Conservation (phyloP, 2,888 invertebrate genomes). For the Agrochola lychnidis region DNA sequence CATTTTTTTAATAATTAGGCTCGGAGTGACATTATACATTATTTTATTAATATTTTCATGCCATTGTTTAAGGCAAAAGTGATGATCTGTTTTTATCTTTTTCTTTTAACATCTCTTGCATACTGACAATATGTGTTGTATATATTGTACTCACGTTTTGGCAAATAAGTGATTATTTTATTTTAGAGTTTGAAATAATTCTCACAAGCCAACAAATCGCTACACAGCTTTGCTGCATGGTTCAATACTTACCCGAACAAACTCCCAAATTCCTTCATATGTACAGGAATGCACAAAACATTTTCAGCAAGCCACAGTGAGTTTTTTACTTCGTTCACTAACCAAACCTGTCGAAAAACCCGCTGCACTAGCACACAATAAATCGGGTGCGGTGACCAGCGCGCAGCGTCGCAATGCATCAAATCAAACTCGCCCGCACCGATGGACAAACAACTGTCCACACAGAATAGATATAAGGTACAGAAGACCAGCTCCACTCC, state of each 20-base stretch:
- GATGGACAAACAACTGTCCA: conserved; percentile 39
- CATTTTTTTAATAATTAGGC: no score
- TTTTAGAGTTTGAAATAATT: neutral
- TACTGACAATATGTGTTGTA: no score
- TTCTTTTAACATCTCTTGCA: no score
- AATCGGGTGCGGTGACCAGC: conserved; percentile 42
- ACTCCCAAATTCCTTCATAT: neutral
- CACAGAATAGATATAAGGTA: neutral
- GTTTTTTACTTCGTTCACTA: conserved; percentile 40
- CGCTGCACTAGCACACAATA: conserved; percentile 39
- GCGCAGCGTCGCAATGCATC: conserved; percentile 38
- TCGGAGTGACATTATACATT: no score
- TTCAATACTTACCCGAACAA: neutral
- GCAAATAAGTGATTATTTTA: no score
- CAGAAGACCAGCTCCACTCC: conserved; percentile 2
- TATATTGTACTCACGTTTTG: no score
- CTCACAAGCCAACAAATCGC: neutral
- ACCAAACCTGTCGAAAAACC: conserved; percentile 49
- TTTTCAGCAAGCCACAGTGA: conserved; percentile 6
- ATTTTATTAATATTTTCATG: no score
- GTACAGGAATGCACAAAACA: conserved; percentile 6
- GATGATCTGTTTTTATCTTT: no score
- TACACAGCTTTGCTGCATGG: neutral
- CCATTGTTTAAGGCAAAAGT: no score
- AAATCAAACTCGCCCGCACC: conserved; percentile 46